Evolutionary conservation across 2,888 invertebrate genomes (phyloP).

Genomic region (Cosmia trapezina): DNA sequence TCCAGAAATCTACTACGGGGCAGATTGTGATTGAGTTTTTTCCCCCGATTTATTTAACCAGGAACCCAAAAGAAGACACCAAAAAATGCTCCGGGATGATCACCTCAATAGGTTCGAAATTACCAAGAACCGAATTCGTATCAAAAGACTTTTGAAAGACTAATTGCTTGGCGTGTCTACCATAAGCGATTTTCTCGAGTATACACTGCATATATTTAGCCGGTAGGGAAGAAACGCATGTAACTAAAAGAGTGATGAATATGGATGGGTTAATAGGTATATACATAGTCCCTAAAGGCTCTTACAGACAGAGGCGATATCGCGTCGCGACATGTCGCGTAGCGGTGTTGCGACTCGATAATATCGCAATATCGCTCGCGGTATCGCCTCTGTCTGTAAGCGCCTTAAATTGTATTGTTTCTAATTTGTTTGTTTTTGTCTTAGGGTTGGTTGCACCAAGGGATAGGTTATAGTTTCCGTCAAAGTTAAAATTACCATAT

Average conservation of each 20-base stretch:
- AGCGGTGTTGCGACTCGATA: no score
- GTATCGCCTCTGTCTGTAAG: no score
- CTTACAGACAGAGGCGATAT: no score
- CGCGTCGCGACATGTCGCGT: no score
- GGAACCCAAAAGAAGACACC: not conserved
- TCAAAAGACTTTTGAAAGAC: not conserved
- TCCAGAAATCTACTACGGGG: slow-evolving; percentile 1
- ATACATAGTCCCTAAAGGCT: no score
- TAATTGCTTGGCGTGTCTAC: not conserved
- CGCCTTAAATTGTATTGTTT: no score
- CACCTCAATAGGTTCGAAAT: not conserved
- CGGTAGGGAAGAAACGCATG: not conserved
- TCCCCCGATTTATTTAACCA: not conserved
- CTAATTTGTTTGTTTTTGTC: no score
- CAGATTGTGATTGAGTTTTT: not conserved
- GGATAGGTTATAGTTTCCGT: no score
- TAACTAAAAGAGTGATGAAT: not conserved
- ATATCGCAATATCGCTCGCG: no score
- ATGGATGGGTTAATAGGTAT: no score
- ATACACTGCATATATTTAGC: not conserved
- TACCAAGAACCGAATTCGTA: not conserved
- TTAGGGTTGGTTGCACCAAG: no score
- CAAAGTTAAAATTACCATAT: no score
- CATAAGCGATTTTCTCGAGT: not conserved
- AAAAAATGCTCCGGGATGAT: not conserved